Conservation (phyloP, 2,797 vertebrate species). For the Spinus olivaceus region DNA sequence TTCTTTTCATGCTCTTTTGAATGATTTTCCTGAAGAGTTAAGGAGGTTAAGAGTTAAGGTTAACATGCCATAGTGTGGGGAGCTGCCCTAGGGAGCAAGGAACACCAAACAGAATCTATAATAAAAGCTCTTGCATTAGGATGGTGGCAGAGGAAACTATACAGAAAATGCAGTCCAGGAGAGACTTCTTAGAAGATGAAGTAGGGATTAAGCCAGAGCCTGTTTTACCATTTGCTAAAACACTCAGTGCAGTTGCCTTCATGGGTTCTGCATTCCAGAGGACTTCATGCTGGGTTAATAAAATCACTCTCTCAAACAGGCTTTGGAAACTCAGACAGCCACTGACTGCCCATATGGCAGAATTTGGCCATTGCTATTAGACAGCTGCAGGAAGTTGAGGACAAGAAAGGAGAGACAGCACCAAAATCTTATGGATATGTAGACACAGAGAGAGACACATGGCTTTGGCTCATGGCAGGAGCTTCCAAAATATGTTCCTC, state of each 20-base stretch:
- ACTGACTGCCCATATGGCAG: constrained; percentile 59
- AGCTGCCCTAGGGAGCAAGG: not conserved
- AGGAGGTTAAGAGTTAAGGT: not conserved
- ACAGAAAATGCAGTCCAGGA: not conserved
- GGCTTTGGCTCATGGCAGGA: not conserved
- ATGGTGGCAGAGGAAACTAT: not conserved
- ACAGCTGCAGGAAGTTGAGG: constrained; percentile 69
- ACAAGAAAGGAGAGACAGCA: constrained; percentile 37
- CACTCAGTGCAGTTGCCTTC: constrained; percentile 31
- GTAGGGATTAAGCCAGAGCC: constrained; percentile 26
- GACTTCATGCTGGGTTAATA: constrained; percentile 75
- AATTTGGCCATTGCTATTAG: constrained; percentile 46
- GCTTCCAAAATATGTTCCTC: constrained; percentile 25
- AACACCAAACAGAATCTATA: not conserved
- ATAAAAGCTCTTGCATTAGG: not conserved
- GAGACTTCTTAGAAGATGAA: constrained; percentile 35
- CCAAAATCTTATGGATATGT: not conserved
- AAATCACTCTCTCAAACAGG: constrained; percentile 60
- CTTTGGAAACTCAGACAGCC: constrained; percentile 63
- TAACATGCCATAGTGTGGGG: not conserved
- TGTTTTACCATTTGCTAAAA: constrained; percentile 44
- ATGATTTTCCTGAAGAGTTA: not conserved
- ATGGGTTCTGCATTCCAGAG: constrained; percentile 65
- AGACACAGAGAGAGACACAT: not conserved
- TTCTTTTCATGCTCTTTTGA: not conserved